A percentile compares a stretch with the other conserved stretches of the same genome.
phyloP scores from a whole-genome alignment of 2,797 vertebrate genomes.

The Octomys mimax region DNA sequence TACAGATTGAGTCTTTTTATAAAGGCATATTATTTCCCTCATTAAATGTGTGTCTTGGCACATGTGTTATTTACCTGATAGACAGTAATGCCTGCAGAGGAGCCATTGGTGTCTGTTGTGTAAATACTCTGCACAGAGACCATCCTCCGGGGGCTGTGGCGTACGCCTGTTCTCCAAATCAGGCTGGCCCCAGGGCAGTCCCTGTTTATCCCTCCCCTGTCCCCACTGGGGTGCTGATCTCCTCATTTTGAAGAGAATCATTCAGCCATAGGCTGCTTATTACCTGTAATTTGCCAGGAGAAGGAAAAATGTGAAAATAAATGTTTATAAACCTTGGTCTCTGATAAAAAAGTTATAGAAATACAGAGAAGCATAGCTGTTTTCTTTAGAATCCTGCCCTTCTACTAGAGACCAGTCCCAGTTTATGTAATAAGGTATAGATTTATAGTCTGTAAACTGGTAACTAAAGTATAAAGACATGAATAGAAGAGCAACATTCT shows the following conservation, averaged over 20 bases:
- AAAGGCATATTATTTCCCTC: constrained; percentile 91
- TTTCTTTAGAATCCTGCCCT: constrained; percentile 45
- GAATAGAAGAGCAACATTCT: constrained; percentile 11
- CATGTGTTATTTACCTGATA: constrained; percentile 89
- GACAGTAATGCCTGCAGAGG: constrained; percentile 88
- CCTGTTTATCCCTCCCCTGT: constrained; percentile 45
- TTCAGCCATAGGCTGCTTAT: constrained; percentile 50
- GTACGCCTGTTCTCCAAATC: constrained; percentile 61
- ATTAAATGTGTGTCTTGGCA: constrained; percentile 92
- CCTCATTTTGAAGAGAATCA: constrained; percentile 66
- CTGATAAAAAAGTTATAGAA: constrained; percentile 49
- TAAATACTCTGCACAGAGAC: constrained; percentile 85
- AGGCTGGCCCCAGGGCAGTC: constrained; percentile 40
- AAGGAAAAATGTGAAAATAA: constrained; percentile 67
- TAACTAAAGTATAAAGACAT: constrained; percentile 56
- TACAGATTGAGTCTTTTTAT: constrained; percentile 89
- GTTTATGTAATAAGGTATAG: constrained; percentile 27
- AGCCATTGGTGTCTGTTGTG: constrained; percentile 88
- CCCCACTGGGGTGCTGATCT: not conserved
- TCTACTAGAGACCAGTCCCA: constrained; percentile 15
- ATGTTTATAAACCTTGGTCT: constrained; percentile 63
- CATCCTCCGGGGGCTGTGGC: constrained; percentile 65
- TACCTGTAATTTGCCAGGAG: constrained; percentile 70
- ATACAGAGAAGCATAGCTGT: constrained; percentile 51
- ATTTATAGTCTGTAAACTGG: constrained; percentile 49